Conservation (phyloP, 1,140 invertebrate genomes). For the Pseudomyrmex flavicornis region DNA sequence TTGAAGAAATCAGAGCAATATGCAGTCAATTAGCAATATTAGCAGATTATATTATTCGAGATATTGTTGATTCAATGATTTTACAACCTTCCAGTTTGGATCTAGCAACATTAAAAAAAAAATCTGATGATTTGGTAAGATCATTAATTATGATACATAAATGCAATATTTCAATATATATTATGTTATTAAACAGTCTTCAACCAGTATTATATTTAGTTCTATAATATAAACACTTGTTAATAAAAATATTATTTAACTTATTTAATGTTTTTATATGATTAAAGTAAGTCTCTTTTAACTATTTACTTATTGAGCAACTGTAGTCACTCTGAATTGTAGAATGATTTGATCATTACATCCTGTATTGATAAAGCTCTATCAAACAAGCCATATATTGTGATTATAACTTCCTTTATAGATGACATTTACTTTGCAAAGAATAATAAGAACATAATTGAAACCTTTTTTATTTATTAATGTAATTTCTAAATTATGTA, state of each 20-base stretch:
- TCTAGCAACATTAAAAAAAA: constrained; percentile 94
- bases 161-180: not conserved
- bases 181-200: not conserved
- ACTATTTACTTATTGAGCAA: not conserved
- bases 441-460: not conserved
- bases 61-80: constrained; percentile 94
- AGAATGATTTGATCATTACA: constrained; percentile 46
- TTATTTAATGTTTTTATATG: not conserved
- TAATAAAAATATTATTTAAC: not conserved
- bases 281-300: not conserved
- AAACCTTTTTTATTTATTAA: not conserved
- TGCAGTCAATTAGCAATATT: constrained; percentile 90
- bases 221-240: too few species aligned
- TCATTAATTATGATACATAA: not conserved
- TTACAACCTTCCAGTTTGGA: constrained; percentile 95
- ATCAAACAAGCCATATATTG: constrained; percentile 25
- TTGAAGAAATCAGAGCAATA: constrained; percentile 89
- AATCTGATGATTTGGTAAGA: constrained; percentile 89
- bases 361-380: constrained; percentile 62
- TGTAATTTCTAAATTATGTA: constrained; percentile 33
- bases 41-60: constrained; percentile 95
- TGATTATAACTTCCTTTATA: constrained; percentile 66
- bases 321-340: not conserved
- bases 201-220: too few species aligned
- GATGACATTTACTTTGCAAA: constrained; percentile 62